Percentiles rank a stretch among this genome's conserved stretches.
Conservation (phyloP, 30 jellyfish, hydroid and myxozoan species). For the Hydractinia echinata region DNA sequence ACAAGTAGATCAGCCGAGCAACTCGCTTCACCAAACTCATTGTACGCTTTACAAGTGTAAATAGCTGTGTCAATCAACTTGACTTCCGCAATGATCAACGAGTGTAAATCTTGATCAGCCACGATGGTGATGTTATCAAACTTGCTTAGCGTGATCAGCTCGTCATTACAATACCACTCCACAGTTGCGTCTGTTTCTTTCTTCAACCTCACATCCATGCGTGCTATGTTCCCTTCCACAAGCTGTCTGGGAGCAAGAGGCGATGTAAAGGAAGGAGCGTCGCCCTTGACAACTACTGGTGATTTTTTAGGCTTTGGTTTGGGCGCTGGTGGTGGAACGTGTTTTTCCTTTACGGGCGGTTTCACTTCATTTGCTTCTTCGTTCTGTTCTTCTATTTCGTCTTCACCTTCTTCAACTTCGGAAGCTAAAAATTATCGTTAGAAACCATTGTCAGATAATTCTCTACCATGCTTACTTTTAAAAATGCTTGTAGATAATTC, state of each 20-base stretch:
- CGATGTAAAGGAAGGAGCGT: slow-evolving; percentile 43
- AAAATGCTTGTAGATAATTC: too few relatives aligned
- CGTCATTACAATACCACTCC: slow-evolving; percentile 63
- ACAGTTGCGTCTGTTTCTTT: slow-evolving; percentile 39
- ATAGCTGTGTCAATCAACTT: slow-evolving; percentile 46
- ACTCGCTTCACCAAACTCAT: slow-evolving; percentile 47
- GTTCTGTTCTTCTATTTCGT: slow-evolving; percentile 29
- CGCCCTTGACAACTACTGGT: too few relatives aligned
- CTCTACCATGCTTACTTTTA: too few relatives aligned
- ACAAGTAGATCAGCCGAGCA: slow-evolving; percentile 62
- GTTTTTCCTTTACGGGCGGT: slow-evolving; percentile 31
- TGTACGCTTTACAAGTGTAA: slow-evolving; percentile 51
- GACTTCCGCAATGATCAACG: slow-evolving; percentile 73
- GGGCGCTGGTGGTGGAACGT: neutral
- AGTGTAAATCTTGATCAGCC: slow-evolving; percentile 59
- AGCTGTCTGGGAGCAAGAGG: slow-evolving; percentile 48
- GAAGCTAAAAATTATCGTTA: neutral
- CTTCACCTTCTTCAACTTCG: slow-evolving; percentile 49
- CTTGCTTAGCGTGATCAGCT: slow-evolving; percentile 37
- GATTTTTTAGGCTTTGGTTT: neutral
- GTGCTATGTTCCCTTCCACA: slow-evolving; percentile 65
- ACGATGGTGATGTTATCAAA: slow-evolving; percentile 54
- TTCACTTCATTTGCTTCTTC: slow-evolving; percentile 15
- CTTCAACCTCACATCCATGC: slow-evolving; percentile 51
- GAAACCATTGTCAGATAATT: too few relatives aligned